Base-by-base conservation (phyloP, 1,140 invertebrate species). In the Drosophila punjabiensis region DNA sequence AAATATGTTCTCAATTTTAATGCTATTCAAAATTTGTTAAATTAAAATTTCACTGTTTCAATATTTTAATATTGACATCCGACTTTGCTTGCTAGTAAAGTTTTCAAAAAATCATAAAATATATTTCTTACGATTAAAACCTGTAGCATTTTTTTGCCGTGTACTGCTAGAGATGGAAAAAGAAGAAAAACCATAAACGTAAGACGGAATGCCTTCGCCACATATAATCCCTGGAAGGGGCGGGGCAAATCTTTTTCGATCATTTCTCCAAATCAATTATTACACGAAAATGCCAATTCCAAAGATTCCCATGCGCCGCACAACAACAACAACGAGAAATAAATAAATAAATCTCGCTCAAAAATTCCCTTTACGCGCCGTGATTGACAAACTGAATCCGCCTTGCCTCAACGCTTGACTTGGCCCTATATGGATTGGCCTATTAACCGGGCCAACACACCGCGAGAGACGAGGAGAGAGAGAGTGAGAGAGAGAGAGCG, bases 331-430 rank as follows among this genome's bases (percentile, higher is more conserved):
- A 33, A 30, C 13, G 8, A 8, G 5, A 37, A 64, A 63, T 39
- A 52, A 39, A 66, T 52, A 70, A 67, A 53, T 68, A 67, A 70
- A 70, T 68, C 67, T n/a, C 33, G 28, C 43, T 59, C 43, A 41
- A 70, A 73, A 70, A 39, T 58, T 70, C 70, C 53, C 33, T 59
- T 52, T 50, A n/a, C 55, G 18, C 45, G 50, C 37, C 11, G 30
- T 33, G 70, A 60, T 73, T 73, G 70, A 73, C 70, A 71, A 73
- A 62, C 70, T 16, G 67, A 73, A 74, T 73, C 53, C 69, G 32
- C 18, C 35, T 14, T 13, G 24, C 24, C 28, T 50, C 56, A 24
- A 41, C 68, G 70, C 55, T 62, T 62, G 68, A 74, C 68, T 74
- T 73, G 70, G 18, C 68, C 43, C 68, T 70, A 61, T 73, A 74